Percentiles rank a stretch among this genome's conserved stretches.
phyloP scores from a whole-genome alignment of 2,113 vertebrate species.

The Ammodramus savannarum region DNA sequence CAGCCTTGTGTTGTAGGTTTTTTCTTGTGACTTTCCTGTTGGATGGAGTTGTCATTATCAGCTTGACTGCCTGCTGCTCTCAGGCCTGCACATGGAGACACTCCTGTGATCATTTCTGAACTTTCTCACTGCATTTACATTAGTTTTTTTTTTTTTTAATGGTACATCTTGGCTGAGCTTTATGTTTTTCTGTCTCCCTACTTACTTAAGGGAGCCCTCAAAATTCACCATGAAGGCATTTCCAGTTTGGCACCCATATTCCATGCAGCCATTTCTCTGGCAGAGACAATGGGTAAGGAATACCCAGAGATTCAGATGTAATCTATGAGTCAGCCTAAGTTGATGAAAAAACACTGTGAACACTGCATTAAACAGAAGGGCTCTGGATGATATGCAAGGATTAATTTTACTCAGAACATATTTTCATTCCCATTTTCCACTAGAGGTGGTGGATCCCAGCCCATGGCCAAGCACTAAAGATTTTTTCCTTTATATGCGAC shows the following conservation, averaged over 20 bases:
- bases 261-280: accelerated
- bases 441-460: background rate
- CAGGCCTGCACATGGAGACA: background rate
- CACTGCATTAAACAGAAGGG: background rate
- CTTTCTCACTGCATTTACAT: background rate
- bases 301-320: background rate
- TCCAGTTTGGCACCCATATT: background rate
- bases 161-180: background rate
- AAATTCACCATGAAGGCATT: background rate
- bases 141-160: background rate
- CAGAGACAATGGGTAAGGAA: background rate
- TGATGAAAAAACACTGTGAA: background rate
- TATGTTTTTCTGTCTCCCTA: background rate
- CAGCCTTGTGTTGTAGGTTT: background rate
- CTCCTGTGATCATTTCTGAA: background rate
- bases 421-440: background rate
- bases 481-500: background rate
- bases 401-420: background rate
- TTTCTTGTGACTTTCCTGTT: background rate
- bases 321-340: background rate
- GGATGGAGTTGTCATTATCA: background rate
- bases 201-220: background rate
- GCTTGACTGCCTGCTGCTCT: background rate
- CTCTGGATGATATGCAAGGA: background rate
- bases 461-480: background rate